Evolutionary conservation across 2,113 vertebrate genomes (phyloP).

Genomic region (Oostethus manadensis): DNA sequence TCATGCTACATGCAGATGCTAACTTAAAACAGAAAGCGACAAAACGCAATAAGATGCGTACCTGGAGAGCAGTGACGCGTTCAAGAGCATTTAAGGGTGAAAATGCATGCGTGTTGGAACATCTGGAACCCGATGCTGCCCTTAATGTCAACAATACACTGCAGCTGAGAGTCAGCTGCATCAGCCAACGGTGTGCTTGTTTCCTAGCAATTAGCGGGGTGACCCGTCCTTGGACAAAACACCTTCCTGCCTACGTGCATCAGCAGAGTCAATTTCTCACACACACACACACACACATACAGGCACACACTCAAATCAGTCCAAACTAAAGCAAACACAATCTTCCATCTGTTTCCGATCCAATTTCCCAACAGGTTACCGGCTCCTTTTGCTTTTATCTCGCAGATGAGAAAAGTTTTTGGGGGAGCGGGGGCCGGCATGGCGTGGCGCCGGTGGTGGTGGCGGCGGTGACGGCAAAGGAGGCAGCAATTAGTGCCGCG

Average conservation of each 20-base stretch:
- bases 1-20: too few species aligned
- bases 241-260: slow-evolving; percentile 18
- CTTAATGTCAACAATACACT: slow-evolving; percentile 4
- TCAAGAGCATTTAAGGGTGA: too few species aligned
- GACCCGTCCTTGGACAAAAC: slow-evolving; percentile 40
- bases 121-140: not conserved
- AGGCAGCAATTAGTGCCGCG: slow-evolving; percentile 70
- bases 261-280: slow-evolving; percentile 1
- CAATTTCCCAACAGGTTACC: slow-evolving; percentile 36
- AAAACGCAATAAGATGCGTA: too few species aligned
- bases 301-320: slow-evolving; percentile 11
- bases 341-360: slow-evolving; percentile 47
- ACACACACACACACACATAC: too few species aligned
- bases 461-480: slow-evolving; percentile 54
- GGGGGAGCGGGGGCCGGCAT: slow-evolving; percentile 34
- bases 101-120: too few species aligned
- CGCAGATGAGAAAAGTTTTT: slow-evolving; percentile 51
- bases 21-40: too few species aligned
- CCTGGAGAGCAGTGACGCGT: too few species aligned
- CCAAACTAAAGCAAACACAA: slow-evolving; percentile 16
- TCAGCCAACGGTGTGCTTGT: slow-evolving; percentile 42
- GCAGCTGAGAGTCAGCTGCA: slow-evolving; percentile 38
- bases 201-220: slow-evolving; percentile 40
- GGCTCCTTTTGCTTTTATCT: slow-evolving; percentile 19
- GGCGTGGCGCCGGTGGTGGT: slow-evolving; percentile 25